These are phyloP conservation scores for Odontocolon sp. DNA, from an alignment of 2,888 invertebrate genomes.

Conservation along the genomic window DNA sequence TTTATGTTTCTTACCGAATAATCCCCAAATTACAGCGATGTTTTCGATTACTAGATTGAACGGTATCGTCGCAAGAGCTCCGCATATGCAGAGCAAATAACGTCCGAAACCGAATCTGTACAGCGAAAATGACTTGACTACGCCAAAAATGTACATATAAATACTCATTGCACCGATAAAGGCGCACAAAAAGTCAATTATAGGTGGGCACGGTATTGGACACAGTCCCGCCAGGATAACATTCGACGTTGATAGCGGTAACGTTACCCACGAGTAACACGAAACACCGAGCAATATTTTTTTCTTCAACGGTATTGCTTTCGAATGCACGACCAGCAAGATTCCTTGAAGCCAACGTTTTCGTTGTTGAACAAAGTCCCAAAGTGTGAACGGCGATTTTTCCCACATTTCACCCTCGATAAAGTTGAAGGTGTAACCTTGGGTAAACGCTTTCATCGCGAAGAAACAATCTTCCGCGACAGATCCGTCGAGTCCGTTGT, in stretches of 20 bases:
- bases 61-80: slow-evolving; percentile 95
- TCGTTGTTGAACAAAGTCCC: slow-evolving; percentile 97
- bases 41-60: slow-evolving; percentile 97
- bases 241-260: slow-evolving; percentile 96
- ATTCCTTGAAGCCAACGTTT: slow-evolving; percentile 98
- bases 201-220: slow-evolving; percentile 92
- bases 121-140: slow-evolving; percentile 96
- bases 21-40: slow-evolving; percentile 96
- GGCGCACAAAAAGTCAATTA: slow-evolving; percentile 93
- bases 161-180: slow-evolving; percentile 97
- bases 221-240: slow-evolving; percentile 91
- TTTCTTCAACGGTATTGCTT: slow-evolving; percentile 89
- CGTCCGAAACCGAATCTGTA: slow-evolving; percentile 91
- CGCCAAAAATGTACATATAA: slow-evolving; percentile 99
- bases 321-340: slow-evolving; percentile 92
- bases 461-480: slow-evolving; percentile 99
- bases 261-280: slow-evolving; percentile 97
- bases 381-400: slow-evolving; percentile 96
- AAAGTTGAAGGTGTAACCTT: slow-evolving; percentile 96
- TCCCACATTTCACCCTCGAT: slow-evolving; percentile 99
- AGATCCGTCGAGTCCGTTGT: slow-evolving; percentile 97
- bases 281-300: slow-evolving; percentile 93
- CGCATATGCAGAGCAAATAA: slow-evolving; percentile 90
- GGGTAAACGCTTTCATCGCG: slow-evolving; percentile 95
- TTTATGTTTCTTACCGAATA: slow-evolving; percentile 96